A percentile compares a stretch with the other conserved stretches of the same genome.
phyloP scores from a whole-genome alignment of 2,888 invertebrate species.

The Trissolcus brochymenae region DNA sequence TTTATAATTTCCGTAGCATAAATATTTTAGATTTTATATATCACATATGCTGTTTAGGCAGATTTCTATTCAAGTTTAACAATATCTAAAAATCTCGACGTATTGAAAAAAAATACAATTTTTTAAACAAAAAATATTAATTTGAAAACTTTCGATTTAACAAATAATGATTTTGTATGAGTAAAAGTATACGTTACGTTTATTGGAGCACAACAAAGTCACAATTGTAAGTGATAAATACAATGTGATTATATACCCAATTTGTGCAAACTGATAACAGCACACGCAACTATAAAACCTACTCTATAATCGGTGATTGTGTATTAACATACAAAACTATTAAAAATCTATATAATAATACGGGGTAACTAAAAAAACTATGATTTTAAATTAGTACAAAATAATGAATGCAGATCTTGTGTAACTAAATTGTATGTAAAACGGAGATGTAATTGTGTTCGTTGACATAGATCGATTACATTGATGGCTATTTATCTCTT shows the following conservation, averaged over 20 bases:
- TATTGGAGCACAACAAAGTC: too few species aligned
- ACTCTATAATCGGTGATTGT: background rate
- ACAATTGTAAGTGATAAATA: background rate
- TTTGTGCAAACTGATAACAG: background rate
- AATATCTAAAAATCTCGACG: too few species aligned
- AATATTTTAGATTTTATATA: too few species aligned
- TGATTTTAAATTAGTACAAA: slow-evolving; percentile 3
- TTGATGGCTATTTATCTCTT: slow-evolving; percentile 12
- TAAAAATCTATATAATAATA: background rate
- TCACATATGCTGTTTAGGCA: too few species aligned
- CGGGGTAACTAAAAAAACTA: background rate
- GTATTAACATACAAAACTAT: slow-evolving; percentile 4
- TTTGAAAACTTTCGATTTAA: too few species aligned
- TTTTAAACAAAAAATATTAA: too few species aligned
- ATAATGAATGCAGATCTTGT: slow-evolving; percentile 7
- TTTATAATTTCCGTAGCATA: too few species aligned
- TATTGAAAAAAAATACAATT: too few species aligned
- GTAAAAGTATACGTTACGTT: too few species aligned
- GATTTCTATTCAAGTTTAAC: too few species aligned
- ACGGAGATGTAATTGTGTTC: slow-evolving; percentile 1
- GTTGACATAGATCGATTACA: slow-evolving; percentile 13
- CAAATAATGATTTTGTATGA: too few species aligned
- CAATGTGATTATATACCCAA: background rate
- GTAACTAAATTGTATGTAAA: slow-evolving; percentile 15
- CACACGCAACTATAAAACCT: slow-evolving; percentile 4